phyloP scores from a whole-genome alignment of 2,888 invertebrate species.

The Eupithecia dodoneata region DNA sequence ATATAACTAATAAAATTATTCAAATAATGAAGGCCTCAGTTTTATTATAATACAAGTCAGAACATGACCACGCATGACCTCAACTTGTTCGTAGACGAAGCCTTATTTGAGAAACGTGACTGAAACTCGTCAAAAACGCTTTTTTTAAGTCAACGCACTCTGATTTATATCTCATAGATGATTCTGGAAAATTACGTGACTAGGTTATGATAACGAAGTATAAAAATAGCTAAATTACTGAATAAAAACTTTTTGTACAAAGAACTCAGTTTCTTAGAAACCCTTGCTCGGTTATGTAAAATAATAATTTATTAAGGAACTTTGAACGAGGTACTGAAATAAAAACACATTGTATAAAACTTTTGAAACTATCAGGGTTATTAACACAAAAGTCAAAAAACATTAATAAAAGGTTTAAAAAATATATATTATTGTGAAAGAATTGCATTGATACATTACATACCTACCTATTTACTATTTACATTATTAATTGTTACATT shows the following conservation, averaged over 20 bases:
- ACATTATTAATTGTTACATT: not conserved
- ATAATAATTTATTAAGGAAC: not conserved
- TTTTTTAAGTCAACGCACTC: conserved; percentile 55
- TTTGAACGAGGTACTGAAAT: not conserved
- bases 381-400: no score
- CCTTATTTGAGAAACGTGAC: conserved; percentile 50
- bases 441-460: not conserved
- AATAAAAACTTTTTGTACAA: not conserved
- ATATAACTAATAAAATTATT: not conserved
- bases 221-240: not conserved
- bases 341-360: not conserved
- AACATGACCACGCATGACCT: conserved; percentile 8
- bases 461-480: not conserved
- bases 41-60: not conserved
- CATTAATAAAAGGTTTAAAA: not conserved
- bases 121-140: conserved; percentile 57
- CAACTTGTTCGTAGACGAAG: conserved; percentile 17
- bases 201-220: conserved; percentile 51
- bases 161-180: conserved; percentile 56
- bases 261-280: not conserved
- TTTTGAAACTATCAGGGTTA: no score
- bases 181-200: conserved; percentile 61
- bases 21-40: not conserved
- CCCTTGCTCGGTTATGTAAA: not conserved
- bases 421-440: not conserved